phyloP scores from a whole-genome alignment of 92 coral and sea anemone genomes.

The Epizoanthus illoricatus region DNA sequence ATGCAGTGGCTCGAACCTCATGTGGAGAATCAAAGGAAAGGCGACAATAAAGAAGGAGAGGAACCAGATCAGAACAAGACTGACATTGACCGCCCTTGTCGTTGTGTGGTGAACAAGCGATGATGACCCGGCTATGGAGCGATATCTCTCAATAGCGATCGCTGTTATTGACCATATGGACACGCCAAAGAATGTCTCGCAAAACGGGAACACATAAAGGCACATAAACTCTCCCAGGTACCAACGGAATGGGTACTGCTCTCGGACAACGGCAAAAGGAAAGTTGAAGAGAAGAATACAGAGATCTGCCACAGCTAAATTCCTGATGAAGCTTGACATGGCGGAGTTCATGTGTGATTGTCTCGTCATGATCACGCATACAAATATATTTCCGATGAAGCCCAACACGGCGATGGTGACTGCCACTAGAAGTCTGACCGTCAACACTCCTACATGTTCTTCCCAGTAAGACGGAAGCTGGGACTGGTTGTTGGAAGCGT shows the following conservation, averaged over 20 bases:
- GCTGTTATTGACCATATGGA: conserved; percentile 36
- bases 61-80: conserved; percentile 2
- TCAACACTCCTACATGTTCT: conserved; percentile 8
- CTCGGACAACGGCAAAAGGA: conserved; percentile 15
- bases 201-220: conserved; percentile 15
- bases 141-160: conserved; percentile 24
- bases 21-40: neutral
- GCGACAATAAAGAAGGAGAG: conserved; percentile 6
- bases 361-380: neutral
- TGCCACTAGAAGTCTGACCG: neutral
- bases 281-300: conserved; percentile 15
- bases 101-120: neutral
- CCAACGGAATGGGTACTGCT: conserved; percentile 1
- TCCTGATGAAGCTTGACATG: conserved; percentile 16
- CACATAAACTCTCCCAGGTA: conserved; percentile 8
- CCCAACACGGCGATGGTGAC: conserved; percentile 1
- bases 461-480: conserved; percentile 2
- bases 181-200: conserved; percentile 18
- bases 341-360: conserved; percentile 25
- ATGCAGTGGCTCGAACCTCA: conserved; percentile 11
- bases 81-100: neutral
- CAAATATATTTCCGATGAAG: conserved; percentile 7
- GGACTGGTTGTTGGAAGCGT: neutral
- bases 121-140: conserved; percentile 5
- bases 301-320: conserved; percentile 16